phyloP scores from a whole-genome alignment of 2,888 invertebrate species.

The Mesodorylaimus sp. region DNA sequence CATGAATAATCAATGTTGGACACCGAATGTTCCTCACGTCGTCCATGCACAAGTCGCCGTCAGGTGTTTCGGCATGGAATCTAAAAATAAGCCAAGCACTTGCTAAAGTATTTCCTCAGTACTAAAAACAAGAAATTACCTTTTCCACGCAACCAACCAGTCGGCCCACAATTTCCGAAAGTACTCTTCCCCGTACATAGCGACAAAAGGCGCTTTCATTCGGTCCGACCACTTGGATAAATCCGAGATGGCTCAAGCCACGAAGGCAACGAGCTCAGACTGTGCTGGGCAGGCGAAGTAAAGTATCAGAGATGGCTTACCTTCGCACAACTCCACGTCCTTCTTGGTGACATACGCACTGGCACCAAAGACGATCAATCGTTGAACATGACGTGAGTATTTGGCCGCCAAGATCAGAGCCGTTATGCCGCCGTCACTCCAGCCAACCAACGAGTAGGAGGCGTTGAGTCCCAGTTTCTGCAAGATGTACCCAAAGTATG shows the following conservation, averaged over 20 bases:
- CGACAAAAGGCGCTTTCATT: constrained; percentile 52
- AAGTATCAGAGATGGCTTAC: constrained; percentile 29
- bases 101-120: constrained; percentile 26
- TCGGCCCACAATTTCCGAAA: constrained; percentile 49
- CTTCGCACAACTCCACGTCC: constrained; percentile 46
- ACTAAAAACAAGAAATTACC: constrained; percentile 10
- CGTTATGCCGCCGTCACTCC: constrained; percentile 72
- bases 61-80: constrained; percentile 38
- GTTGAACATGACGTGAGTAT: constrained; percentile 47
- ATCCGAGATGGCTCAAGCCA: constrained; percentile 42
- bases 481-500: constrained; percentile 4
- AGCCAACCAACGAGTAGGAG: constrained; percentile 61
- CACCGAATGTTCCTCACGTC: constrained; percentile 47
- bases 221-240: constrained; percentile 57
- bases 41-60: constrained; percentile 54
- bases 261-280: constrained; percentile 5
- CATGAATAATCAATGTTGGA: constrained; percentile 62
- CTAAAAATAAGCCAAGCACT: constrained; percentile 12
- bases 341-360: constrained; percentile 53
- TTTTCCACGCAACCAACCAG: constrained; percentile 50
- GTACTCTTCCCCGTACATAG: constrained; percentile 52
- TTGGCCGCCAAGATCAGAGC: constrained; percentile 56
- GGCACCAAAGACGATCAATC: constrained; percentile 56
- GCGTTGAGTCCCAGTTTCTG: constrained; percentile 45
- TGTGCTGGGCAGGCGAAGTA: not conserved